Evolutionary conservation across 1,140 invertebrate species (phyloP), one percentile per base, ranked within the genome.

Genomic region (Drosophila parvula): DNA sequence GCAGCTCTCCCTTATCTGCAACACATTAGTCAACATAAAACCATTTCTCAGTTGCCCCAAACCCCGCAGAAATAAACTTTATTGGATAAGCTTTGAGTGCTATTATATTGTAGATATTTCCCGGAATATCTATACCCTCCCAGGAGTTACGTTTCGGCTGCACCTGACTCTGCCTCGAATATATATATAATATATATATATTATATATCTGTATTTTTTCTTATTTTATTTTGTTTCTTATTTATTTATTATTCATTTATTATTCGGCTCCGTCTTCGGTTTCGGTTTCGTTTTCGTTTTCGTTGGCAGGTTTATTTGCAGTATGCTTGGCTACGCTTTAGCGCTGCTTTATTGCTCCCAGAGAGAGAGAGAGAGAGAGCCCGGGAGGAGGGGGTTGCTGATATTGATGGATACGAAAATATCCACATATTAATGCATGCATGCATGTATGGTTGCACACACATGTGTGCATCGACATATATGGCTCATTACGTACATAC

Each of bases 11-110:
- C 71, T 62, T 60, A 76, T 71, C 65, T 59, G 45, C 53, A 83
- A 58, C 50, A 38, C 58, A 69, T 79, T 77, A 77, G 71, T 84
- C 81, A 83, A 61, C 67, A 71, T 45, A 45, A 48, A 74, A 65
- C 27, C 41, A 61, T 68, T 73, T 11, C n/a, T 11, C n/a, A 28
- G 27, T 27, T 11, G 10, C 36, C n/a, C n/a, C 27, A 7, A 48
- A 30, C 47, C 16, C 5, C 6, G 5, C 4, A 36, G 32, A 53
- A n/a, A 53, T 10, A 53, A 18, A 34, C n/a, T 3, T 36, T n/a
- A 43, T 40, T 7, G n/a, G 14, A n/a, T 7, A 3, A 8, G 38
- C 11, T 22, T 8, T 41, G 7, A 32, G 28, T 22, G 6, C n/a
- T n/a, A n/a, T n/a, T 40, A 18, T 40, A 10, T 27, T 18, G 5